These are phyloP conservation scores for Ophiothrix spiculata DNA, from an alignment of 35 echinoderm and acorn worm species.

Conservation along the genomic window DNA sequence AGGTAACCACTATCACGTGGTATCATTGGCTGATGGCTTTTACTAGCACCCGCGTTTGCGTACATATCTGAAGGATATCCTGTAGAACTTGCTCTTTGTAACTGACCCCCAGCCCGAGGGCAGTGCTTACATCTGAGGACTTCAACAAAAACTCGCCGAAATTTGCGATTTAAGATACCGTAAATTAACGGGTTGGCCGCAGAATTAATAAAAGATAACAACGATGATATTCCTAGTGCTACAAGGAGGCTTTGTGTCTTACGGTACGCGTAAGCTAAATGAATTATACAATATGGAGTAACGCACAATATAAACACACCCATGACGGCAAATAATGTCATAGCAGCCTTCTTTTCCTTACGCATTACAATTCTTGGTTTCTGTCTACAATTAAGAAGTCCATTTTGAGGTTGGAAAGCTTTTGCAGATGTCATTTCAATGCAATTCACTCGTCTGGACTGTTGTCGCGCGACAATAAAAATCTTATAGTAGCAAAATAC, in stretches of 20 bases:
- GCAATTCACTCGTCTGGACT: slow-evolving; percentile 67
- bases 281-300: slow-evolving; percentile 74
- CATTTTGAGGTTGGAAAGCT: neutral
- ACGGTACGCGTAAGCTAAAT: slow-evolving; percentile 51
- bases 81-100: neutral
- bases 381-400: neutral
- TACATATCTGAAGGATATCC: slow-evolving; percentile 4
- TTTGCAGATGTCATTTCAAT: slow-evolving; percentile 63
- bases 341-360: slow-evolving; percentile 73
- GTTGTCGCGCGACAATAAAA: slow-evolving; percentile 58
- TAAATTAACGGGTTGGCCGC: slow-evolving; percentile 90
- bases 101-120: slow-evolving; percentile 38
- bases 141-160: slow-evolving; percentile 70
- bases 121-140: slow-evolving; percentile 31
- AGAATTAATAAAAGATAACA: slow-evolving; percentile 76
- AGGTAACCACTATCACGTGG: slow-evolving; percentile 51
- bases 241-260: slow-evolving; percentile 13
- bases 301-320: slow-evolving; percentile 85
- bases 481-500: slow-evolving; percentile 77
- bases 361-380: slow-evolving; percentile 43
- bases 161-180: slow-evolving; percentile 88
- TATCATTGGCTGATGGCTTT: neutral
- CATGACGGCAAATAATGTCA: slow-evolving; percentile 79
- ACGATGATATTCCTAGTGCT: slow-evolving; percentile 70
- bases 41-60: slow-evolving; percentile 39